phyloP scores from a whole-genome alignment of 2,113 vertebrate genomes.

The Anhinga rufa region DNA sequence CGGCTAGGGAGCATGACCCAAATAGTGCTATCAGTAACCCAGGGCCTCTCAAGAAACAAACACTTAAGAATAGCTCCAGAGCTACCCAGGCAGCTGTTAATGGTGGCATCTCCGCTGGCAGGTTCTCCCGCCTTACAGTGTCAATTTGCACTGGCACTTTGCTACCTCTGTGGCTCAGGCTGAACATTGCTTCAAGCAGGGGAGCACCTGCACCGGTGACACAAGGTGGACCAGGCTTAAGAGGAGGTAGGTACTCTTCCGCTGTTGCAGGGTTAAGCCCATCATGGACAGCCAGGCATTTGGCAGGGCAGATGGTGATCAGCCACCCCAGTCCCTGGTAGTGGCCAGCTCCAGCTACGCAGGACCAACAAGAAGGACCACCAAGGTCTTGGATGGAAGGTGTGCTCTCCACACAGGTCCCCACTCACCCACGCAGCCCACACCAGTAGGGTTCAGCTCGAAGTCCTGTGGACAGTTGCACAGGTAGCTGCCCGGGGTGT shows the following conservation, averaged over 20 bases:
- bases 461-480: constrained; percentile 93
- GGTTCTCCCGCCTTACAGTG: too few species aligned
- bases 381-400: not conserved
- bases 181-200: not conserved
- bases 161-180: too few species aligned
- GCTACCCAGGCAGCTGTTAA: not conserved
- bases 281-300: not conserved
- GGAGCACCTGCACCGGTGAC: not conserved
- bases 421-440: constrained; percentile 91
- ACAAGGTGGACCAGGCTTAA: not conserved
- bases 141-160: too few species aligned
- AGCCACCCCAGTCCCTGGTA: not conserved
- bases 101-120: too few species aligned
- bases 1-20: not conserved
- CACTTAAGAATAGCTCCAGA: not conserved
- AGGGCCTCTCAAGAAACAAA: not conserved
- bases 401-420: not conserved
- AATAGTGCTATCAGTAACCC: not conserved
- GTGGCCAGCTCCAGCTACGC: not conserved
- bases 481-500: constrained; percentile 88
- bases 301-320: not conserved
- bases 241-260: not conserved
- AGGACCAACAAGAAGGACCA: not conserved
- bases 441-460: constrained; percentile 88
- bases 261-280: not conserved